phyloP scores from a whole-genome alignment of 1,140 invertebrate genomes.

The Hesperophylax magnus region DNA sequence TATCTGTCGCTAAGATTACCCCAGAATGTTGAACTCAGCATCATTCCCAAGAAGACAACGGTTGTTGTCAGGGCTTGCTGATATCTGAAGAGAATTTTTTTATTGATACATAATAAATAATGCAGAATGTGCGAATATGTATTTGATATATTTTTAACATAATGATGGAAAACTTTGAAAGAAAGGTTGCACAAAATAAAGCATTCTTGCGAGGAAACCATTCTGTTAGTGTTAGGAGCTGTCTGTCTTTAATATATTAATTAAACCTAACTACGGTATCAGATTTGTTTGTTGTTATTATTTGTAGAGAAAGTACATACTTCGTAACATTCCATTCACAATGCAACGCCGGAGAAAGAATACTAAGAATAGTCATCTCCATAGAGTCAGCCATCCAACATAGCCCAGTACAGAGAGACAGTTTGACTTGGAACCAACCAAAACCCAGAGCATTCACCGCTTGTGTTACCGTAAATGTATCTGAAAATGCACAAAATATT shows the following conservation, averaged over 20 bases:
- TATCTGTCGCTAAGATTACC: conserved; percentile 95
- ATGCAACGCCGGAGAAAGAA: conserved; percentile 91
- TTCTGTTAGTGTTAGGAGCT: too few species aligned
- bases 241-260: too few species aligned
- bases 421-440: conserved; percentile 95
- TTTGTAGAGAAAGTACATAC: conserved; percentile 63
- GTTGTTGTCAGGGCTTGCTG: conserved; percentile 77
- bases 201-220: too few species aligned
- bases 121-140: too few species aligned
- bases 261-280: too few species aligned
- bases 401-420: conserved; percentile 87
- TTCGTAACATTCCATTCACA: conserved; percentile 94
- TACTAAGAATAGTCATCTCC: conserved; percentile 98
- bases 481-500: conserved; percentile 70
- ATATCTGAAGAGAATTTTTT: conserved; percentile 72
- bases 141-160: too few species aligned
- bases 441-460: conserved; percentile 97
- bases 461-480: conserved; percentile 95
- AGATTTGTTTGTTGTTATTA: too few species aligned
- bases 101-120: too few species aligned
- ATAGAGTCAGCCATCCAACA: conserved; percentile 99
- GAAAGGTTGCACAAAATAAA: too few species aligned
- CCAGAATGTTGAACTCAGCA: conserved; percentile 97
- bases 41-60: conserved; percentile 97
- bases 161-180: too few species aligned